Conservation (phyloP, 2,888 invertebrate genomes). For the Leptopterna dolabrata region DNA sequence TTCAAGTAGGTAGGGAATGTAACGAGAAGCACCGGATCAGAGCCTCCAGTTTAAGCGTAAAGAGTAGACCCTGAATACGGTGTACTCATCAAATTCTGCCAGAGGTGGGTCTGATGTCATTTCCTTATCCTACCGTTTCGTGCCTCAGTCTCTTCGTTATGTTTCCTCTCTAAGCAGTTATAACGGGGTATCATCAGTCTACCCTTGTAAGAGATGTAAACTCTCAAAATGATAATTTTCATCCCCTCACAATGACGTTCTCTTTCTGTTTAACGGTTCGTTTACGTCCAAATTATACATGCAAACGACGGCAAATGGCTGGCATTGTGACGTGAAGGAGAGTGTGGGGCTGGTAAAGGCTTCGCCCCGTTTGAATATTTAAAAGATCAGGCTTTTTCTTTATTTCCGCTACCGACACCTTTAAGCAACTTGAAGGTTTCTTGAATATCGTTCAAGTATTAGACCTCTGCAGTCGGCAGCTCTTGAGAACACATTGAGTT, state of each 20-base stretch:
- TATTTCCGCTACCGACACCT: not conserved
- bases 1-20: no score
- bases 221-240: constrained; percentile 1
- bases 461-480: no score
- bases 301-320: constrained; percentile 18
- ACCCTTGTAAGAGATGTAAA: not conserved
- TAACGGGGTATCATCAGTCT: not conserved
- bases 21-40: no score
- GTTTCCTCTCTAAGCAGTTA: not conserved
- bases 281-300: constrained; percentile 23
- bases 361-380: not conserved
- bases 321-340: not conserved
- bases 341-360: not conserved
- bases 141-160: not conserved
- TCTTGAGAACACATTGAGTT: no score
- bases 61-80: no score
- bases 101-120: not conserved
- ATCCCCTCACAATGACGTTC: not conserved
- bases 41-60: no score
- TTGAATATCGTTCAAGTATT: no score
- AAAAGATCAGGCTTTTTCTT: not conserved
- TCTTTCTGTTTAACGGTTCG: not conserved
- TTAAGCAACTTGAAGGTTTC: not conserved
- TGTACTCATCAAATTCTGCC: not conserved
- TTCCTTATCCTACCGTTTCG: not conserved